Conservation (phyloP, 2,113 vertebrate genomes). For the Sinocyclocheilus rhinocerous region DNA sequence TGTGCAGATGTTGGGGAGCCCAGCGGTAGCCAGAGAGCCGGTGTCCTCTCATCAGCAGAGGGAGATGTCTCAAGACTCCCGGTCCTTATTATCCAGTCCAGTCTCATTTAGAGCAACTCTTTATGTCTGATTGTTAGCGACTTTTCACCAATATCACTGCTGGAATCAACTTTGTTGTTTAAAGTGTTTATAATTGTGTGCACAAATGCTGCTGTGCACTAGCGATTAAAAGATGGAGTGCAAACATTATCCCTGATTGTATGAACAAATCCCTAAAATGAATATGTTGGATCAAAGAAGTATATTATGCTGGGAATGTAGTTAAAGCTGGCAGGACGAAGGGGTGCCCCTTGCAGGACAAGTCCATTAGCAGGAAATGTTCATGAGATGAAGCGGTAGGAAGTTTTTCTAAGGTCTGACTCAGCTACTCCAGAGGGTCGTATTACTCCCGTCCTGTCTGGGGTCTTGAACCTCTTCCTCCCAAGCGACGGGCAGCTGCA, state of each 20-base stretch:
- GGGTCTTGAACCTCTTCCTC: slow-evolving; percentile 88
- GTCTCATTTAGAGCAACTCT: slow-evolving; percentile 63
- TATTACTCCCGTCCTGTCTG: slow-evolving; percentile 82
- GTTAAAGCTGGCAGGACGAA: slow-evolving; percentile 1
- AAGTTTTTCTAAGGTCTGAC: slow-evolving; percentile 94
- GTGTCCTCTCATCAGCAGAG: slow-evolving; percentile 69
- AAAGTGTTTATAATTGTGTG: slow-evolving; percentile 46
- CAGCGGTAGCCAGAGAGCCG: slow-evolving; percentile 65
- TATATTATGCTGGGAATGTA: not conserved
- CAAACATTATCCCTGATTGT: not conserved
- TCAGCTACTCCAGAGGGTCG: slow-evolving; percentile 87
- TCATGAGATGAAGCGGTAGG: slow-evolving; percentile 86
- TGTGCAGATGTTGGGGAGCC: slow-evolving; percentile 74
- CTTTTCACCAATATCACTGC: slow-evolving; percentile 61
- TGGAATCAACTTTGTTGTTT: slow-evolving; percentile 46
- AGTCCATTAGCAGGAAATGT: slow-evolving; percentile 85
- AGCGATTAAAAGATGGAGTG: not conserved
- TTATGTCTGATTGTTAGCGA: slow-evolving; percentile 51
- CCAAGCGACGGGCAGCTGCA: slow-evolving; percentile 87
- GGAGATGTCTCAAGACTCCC: slow-evolving; percentile 63
- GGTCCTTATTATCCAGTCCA: slow-evolving; percentile 58
- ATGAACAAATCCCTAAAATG: not conserved
- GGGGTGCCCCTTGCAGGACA: slow-evolving; percentile 72
- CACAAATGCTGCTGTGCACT: slow-evolving; percentile 1
- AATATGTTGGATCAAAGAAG: not conserved